A percentile compares a stretch with the other conserved stretches of the same genome.
Conservation (phyloP, 2,113 vertebrate genomes). For the Seriola rivoliana region DNA sequence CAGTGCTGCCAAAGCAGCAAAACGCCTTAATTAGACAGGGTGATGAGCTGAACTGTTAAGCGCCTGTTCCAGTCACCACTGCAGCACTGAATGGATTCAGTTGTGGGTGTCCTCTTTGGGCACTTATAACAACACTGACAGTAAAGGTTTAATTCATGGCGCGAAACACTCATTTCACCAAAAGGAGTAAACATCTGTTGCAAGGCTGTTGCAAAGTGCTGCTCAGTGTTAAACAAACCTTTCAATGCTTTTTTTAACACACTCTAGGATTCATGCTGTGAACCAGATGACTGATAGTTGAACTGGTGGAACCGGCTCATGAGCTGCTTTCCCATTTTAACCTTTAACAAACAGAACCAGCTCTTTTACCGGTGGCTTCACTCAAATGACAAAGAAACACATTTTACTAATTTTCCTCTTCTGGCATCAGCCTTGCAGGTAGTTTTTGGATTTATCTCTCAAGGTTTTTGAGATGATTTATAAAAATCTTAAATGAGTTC, state of each 20-base stretch:
- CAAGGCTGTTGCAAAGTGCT: not conserved
- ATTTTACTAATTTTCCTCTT: no score
- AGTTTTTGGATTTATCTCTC: no score
- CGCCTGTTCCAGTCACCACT: not conserved
- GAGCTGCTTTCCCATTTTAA: not conserved
- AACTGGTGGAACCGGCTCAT: not conserved
- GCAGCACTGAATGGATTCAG: not conserved
- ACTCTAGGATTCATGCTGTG: not conserved
- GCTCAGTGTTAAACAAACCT: not conserved
- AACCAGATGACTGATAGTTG: not conserved
- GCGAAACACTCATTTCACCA: not conserved
- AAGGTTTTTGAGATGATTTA: no score
- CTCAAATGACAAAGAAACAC: no score
- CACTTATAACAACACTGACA: not conserved
- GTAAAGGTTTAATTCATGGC: not conserved
- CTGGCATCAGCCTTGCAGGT: no score
- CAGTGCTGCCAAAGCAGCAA: not conserved
- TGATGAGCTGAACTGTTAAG: not conserved
- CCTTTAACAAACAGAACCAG: not conserved
- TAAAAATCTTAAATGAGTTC: no score
- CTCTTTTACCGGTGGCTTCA: not conserved
- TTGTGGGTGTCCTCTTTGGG: not conserved
- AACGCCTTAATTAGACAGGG: not conserved
- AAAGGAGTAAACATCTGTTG: slow-evolving; percentile 5
- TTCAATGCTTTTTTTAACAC: not conserved